Base-by-base conservation (phyloP, 1,140 invertebrate species). In the Leptinotarsa lineolata region DNA sequence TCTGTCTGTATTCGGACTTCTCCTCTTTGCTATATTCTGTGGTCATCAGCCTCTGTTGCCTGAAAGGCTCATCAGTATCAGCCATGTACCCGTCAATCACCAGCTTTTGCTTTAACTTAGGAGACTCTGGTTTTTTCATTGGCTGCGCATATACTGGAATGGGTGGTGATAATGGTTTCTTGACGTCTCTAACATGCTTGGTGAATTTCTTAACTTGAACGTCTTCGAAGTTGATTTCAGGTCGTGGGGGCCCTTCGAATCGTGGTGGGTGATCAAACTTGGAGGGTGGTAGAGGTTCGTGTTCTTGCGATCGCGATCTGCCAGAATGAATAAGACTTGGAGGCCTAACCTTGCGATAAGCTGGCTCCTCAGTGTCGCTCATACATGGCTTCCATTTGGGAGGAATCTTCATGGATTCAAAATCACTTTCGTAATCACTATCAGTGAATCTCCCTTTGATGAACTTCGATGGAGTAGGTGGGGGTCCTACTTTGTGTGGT, bases 371-470 rank as follows among this genome's bases (percentile, higher is more conserved):
- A 21, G 85, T 89, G 60, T 92, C 91, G 79, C 90, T 92, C 70
- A 89, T 88, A 74, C 87, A 89, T 18, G 89, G 88, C 66, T 89
- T 89, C 88, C 89, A 91, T 79, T 89, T 91, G 0, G 86, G 82
- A 20, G 84, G 81, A 60, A 89, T 88, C 70, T 81, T 81, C 0
- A 82, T 74, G 66, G 84, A 81, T 76, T 91, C 90, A 59, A 89
- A 85, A 84, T 92, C 92, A 77, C 91, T 92, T 81, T 92, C 91
- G 77, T 93, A 92, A 76, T 92, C 92, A 75, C 91, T 92, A 76
- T 92, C 91, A 3, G 84, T 82, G 73, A 89, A 86, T 54, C 86
- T 86, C 21, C 88, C 87, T 78, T 88, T 90, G 0, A 88, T 83
- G 79, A 92, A 90, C 77, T 91, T 92, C 0, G 86, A 86, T 11